Conservation (phyloP, 2,797 vertebrate species). For the Cephalopachus bancanus region DNA sequence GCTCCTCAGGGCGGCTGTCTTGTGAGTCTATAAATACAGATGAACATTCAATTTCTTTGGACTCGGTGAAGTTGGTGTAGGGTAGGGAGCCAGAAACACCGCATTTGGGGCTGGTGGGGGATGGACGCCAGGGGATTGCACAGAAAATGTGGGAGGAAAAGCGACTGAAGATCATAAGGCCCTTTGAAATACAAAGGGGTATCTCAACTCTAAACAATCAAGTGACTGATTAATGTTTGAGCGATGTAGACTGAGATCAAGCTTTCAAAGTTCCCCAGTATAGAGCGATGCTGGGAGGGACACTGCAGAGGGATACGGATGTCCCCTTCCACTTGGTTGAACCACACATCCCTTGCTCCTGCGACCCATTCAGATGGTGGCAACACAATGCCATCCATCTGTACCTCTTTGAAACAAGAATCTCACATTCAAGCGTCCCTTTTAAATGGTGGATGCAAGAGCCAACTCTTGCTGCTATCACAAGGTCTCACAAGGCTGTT, state of each 20-base stretch:
- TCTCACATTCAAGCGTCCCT: constrained; percentile 69
- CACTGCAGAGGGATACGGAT: neutral
- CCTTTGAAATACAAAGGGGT: constrained; percentile 44
- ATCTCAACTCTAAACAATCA: neutral
- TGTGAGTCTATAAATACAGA: neutral
- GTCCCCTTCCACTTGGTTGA: neutral
- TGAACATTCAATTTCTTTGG: neutral
- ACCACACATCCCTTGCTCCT: constrained; percentile 1
- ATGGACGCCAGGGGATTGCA: neutral
- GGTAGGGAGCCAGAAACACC: neutral
- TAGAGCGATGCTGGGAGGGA: neutral
- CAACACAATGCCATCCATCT: constrained; percentile 74
- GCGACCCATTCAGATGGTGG: constrained; percentile 54
- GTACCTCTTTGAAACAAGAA: constrained; percentile 81
- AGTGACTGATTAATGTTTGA: constrained; percentile 54
- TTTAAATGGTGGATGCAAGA: constrained; percentile 79
- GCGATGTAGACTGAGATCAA: neutral
- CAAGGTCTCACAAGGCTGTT: constrained; percentile 84
- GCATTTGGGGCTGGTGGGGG: neutral
- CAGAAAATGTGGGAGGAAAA: constrained; percentile 35
- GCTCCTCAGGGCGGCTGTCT: neutral
- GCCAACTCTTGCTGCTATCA: constrained; percentile 83
- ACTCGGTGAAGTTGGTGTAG: neutral
- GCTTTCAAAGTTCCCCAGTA: constrained; percentile 25
- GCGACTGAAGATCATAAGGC: neutral